Conservation (phyloP, 2,888 invertebrate species). For the Thereva unica region DNA sequence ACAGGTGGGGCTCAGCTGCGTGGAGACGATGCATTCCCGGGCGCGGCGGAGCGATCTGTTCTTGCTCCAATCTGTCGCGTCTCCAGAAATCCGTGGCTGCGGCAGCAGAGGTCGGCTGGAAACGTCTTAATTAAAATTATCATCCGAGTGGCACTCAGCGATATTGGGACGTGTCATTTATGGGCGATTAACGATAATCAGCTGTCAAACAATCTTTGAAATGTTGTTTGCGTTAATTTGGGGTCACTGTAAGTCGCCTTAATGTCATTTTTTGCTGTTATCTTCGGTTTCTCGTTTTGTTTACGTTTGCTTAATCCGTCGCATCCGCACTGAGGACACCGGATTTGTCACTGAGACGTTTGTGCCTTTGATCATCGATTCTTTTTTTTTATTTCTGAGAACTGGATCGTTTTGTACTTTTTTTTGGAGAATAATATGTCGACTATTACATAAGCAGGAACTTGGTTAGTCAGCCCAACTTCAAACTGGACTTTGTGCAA, state of each 20-base stretch:
- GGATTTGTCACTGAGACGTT: slow-evolving; percentile 16
- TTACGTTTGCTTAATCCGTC: slow-evolving; percentile 26
- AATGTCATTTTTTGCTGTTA: slow-evolving; percentile 25
- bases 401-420: too few relatives aligned
- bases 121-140: slow-evolving; percentile 33
- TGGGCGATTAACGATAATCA: slow-evolving; percentile 33
- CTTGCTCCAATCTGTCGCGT: not conserved
- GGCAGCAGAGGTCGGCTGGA: not conserved
- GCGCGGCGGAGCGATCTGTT: too few relatives aligned
- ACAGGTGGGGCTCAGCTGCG: too few relatives aligned
- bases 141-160: slow-evolving; percentile 1
- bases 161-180: slow-evolving; percentile 32
- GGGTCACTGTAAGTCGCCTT: slow-evolving; percentile 29
- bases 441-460: too few relatives aligned
- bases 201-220: slow-evolving; percentile 13
- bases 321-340: not conserved
- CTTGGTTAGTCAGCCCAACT: too few relatives aligned
- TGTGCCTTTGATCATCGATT: not conserved
- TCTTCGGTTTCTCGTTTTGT: slow-evolving; percentile 6
- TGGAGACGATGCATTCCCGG: too few relatives aligned
- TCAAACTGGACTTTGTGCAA: too few relatives aligned
- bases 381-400: too few relatives aligned
- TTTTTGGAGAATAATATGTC: too few relatives aligned
- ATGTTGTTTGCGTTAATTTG: slow-evolving; percentile 28
- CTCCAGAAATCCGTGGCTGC: not conserved